Base-by-base conservation (phyloP, 2,797 vertebrate genomes). In the Austrolebias charrua region DNA sequence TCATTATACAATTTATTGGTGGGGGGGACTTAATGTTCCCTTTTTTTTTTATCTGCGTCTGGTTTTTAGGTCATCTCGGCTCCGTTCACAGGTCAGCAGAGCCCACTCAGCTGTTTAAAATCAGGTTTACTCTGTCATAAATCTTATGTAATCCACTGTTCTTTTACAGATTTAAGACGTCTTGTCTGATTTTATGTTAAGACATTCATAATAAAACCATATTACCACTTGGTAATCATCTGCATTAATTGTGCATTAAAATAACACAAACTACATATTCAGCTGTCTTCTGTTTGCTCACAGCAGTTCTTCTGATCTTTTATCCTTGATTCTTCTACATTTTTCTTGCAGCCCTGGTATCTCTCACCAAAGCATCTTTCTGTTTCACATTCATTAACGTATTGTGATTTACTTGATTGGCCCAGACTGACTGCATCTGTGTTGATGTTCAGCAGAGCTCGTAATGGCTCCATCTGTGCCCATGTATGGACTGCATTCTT, bases 401-500 rank as follows among this genome's bases (percentile, higher is more conserved):
- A 55, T 60, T 69, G 45, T 55, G 59, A 72, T 79, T 78, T 63
- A 52, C 50, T 79, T 55, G 19, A 42, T n/a, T 79, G 75, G 81
- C 77, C 81, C 75, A 79, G 50, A 73, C 57, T 66, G 63, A 75
- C 54, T 72, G 33, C 9, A 8, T 38, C 35, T 6, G 62, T 6
- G 75, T 80, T 75, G 77, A 81, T 81, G 73, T 79, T 81, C 77
- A 86, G 69, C 57, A 43, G 54, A 77, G 57, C 8, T 43, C 45
- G 28, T 62, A 59, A 38, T 24, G 9, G 13, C 68, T 51, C 9
- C 35, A 44, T 80, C 55, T 24, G 52, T 85, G 84, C 73, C 86
- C 87, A 84, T 87, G 65, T 82, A 87, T 75, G 86, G 83, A 18
- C 45, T 58, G 44, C 11, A 18, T 63, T 77, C 51, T 35, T 73